Base-by-base conservation (phyloP, 2,888 invertebrate species). In the Lasiommata megera region DNA sequence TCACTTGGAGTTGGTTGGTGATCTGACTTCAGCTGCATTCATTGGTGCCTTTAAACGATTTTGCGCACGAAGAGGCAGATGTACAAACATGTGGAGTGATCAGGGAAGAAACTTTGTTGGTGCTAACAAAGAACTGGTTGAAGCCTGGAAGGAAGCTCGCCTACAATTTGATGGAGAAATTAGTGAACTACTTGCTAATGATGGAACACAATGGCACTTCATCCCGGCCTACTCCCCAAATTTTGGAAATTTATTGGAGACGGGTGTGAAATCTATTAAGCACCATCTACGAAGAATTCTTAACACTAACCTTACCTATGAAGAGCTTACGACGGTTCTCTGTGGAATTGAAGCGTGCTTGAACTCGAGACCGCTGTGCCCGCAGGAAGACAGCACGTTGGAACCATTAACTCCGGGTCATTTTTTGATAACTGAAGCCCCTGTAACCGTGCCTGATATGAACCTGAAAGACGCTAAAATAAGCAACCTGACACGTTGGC, bases 61-160 rank as follows among this genome's bases (percentile, higher is more conserved):
- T 48, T 58, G 64, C 1, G 46, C 67, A 0, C 34, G 68, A 17
- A 56, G 70, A 16, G 70, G 68, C n/a, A 57, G 48, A 14, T 63
- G 62, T 38, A 41, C 48, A 3, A 62, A 67, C 0, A 0, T 69
- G 0, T 67, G 62, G 62, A 69, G 68, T 31, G 68, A 71, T 34
- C 68, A 71, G 41, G 67, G 64, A 0, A 61, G 62, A 0, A 69
- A 58, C 6, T 68, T 68, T 28, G 61, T 65, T 8, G 66, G 66
- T 3, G 64, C 62, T 34, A 48, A 47, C 1, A 54, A 40, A 34
- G 66, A 65, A 16, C 28, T 65, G 16, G 51, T 31, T 9, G 18
- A 40, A 1, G 36, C 64, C 14, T 55, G 56, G 1, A 36, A 52
- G 29, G 3, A 40, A 29, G 14, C 18, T 16, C 28, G 29, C 12